These are phyloP conservation scores for Orycteropus afer DNA, from an alignment of 2,113 vertebrate species.

Conservation along the genomic window DNA sequence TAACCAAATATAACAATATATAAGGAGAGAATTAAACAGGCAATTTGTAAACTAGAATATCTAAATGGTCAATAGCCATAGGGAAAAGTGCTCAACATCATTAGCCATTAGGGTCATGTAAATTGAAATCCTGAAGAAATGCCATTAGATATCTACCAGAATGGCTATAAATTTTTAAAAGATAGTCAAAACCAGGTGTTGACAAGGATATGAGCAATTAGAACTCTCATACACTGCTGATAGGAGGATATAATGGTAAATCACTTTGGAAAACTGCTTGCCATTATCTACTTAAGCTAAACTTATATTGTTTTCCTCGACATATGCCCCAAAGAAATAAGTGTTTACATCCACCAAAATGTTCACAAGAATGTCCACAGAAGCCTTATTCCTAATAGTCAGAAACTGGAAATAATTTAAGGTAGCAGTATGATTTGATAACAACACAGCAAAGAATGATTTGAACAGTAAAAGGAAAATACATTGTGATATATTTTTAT, in stretches of 20 bases:
- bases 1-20: background rate
- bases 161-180: background rate
- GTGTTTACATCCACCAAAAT: constrained; percentile 21
- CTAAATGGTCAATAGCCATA: background rate
- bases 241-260: background rate
- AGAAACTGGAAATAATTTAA: constrained; percentile 31
- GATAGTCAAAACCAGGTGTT: background rate
- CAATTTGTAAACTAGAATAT: background rate
- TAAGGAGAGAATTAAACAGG: background rate
- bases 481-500: background rate
- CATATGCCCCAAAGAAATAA: background rate
- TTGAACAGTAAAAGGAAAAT: background rate
- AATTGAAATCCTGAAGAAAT: constrained; percentile 7
- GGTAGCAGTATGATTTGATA: background rate
- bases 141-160: background rate
- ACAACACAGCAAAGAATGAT: too few relatives aligned
- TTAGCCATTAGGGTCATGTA: background rate
- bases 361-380: background rate
- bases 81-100: too few relatives aligned
- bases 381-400: constrained; percentile 1
- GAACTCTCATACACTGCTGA: too few relatives aligned
- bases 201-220: background rate
- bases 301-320: background rate
- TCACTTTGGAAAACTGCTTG: constrained; percentile 21
- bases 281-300: background rate